Conservation (phyloP, 2,888 invertebrate genomes). For the Agrypnus murinus region DNA sequence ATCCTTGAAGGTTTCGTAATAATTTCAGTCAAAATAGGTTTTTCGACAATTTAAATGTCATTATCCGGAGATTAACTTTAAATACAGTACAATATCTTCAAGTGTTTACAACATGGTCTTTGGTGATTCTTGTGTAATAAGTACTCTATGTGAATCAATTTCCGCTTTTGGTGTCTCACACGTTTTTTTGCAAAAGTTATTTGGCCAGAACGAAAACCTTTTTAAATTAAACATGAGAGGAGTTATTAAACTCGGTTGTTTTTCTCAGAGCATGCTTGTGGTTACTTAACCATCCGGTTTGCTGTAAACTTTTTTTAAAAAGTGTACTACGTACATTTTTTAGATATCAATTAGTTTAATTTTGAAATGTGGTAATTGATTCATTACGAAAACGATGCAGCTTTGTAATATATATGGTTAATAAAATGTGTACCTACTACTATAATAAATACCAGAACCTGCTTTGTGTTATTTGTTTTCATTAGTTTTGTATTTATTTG, state of each 20-base stretch:
- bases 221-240: slow-evolving; percentile 35
- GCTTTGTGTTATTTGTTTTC: slow-evolving; percentile 33
- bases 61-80: neutral
- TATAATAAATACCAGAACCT: slow-evolving; percentile 22
- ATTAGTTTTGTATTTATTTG: slow-evolving; percentile 7
- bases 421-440: too few relatives aligned
- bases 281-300: slow-evolving; percentile 38
- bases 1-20: neutral
- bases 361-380: slow-evolving; percentile 15
- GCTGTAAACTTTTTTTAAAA: slow-evolving; percentile 2
- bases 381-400: slow-evolving; percentile 19
- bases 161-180: slow-evolving; percentile 29
- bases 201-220: slow-evolving; percentile 31
- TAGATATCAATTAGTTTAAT: slow-evolving; percentile 14
- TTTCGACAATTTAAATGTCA: neutral
- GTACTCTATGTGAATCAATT: slow-evolving; percentile 32
- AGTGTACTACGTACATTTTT: slow-evolving; percentile 14
- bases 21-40: neutral
- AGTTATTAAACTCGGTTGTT: slow-evolving; percentile 35
- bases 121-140: neutral
- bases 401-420: slow-evolving; percentile 11
- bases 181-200: slow-evolving; percentile 24
- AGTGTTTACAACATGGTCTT: neutral
- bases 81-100: neutral
- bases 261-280: slow-evolving; percentile 31